A percentile compares a stretch with the other conserved stretches of the same genome.
These are phyloP conservation scores for Hyles vespertilio DNA, from an alignment of 1,140 invertebrate genomes.

Conservation along the genomic window DNA sequence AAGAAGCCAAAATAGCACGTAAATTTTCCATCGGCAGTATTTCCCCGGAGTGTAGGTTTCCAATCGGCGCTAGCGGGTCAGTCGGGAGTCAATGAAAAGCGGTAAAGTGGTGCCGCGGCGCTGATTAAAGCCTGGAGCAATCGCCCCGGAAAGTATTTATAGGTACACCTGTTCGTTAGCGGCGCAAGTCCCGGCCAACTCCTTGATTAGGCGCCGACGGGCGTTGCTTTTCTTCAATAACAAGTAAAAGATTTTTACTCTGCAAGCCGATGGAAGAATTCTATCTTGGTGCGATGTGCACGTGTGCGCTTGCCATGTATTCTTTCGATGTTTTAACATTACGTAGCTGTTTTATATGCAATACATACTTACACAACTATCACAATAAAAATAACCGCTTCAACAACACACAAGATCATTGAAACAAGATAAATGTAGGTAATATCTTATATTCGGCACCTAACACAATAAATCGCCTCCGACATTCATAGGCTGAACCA, in stretches of 20 bases:
- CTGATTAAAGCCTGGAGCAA: constrained; percentile 74
- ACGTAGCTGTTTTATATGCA: no score
- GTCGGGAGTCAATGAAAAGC: constrained; percentile 70
- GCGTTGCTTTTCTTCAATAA: constrained; percentile 60
- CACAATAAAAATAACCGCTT: no score
- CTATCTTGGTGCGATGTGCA: constrained; percentile 12
- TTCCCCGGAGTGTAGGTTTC: constrained; percentile 65
- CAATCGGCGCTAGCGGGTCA: constrained; percentile 67
- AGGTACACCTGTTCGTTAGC: constrained; percentile 74
- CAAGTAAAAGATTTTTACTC: constrained; percentile 68
- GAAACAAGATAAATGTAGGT: no score
- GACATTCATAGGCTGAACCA: no score
- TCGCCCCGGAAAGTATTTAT: constrained; percentile 73
- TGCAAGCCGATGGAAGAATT: constrained; percentile 55
- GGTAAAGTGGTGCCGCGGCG: constrained; percentile 68
- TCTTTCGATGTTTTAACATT: no score
- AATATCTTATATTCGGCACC: no score
- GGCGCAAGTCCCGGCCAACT: constrained; percentile 66
- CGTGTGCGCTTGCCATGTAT: neutral
- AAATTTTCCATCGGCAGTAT: constrained; percentile 57
- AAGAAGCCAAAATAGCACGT: constrained; percentile 46
- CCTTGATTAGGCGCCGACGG: constrained; percentile 72
- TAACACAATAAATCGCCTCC: no score
- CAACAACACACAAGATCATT: no score
- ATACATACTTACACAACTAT: no score